phyloP scores from a whole-genome alignment of 2,113 vertebrate species.

The Connochaetes taurinus region DNA sequence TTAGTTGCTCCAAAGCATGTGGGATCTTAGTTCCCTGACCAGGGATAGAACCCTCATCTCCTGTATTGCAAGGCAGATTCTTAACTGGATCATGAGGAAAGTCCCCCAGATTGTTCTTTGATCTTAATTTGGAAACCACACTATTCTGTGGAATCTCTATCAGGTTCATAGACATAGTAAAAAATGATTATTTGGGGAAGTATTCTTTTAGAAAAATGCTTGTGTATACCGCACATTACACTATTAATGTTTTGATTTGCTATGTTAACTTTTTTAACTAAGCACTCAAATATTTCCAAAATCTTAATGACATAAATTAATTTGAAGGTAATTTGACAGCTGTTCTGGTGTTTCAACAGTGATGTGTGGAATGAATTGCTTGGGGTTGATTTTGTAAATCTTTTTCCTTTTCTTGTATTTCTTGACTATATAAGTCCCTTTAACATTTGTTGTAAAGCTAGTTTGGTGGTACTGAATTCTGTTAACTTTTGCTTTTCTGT shows the following conservation, averaged over 20 bases:
- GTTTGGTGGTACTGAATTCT: not conserved
- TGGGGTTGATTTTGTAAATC: not conserved
- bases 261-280: not conserved
- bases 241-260: not conserved
- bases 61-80: not conserved
- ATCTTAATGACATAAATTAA: not conserved
- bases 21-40: not conserved
- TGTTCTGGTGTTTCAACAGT: not conserved
- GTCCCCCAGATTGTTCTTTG: not conserved
- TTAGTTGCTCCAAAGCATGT: not conserved
- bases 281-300: not conserved
- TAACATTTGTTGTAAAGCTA: not conserved
- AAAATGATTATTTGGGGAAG: not conserved
- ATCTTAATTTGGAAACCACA: not conserved
- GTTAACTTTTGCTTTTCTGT: not conserved
- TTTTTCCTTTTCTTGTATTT: not conserved
- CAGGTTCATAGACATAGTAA: not conserved
- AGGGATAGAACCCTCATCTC: not conserved
- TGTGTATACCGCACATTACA: not conserved
- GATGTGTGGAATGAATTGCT: not conserved
- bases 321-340: not conserved
- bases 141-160: not conserved
- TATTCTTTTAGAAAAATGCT: not conserved
- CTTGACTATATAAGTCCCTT: not conserved
- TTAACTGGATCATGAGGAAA: not conserved